These are phyloP conservation scores for Anastrepha obliqua DNA, from an alignment of 1,140 invertebrate genomes.

Conservation along the genomic window DNA sequence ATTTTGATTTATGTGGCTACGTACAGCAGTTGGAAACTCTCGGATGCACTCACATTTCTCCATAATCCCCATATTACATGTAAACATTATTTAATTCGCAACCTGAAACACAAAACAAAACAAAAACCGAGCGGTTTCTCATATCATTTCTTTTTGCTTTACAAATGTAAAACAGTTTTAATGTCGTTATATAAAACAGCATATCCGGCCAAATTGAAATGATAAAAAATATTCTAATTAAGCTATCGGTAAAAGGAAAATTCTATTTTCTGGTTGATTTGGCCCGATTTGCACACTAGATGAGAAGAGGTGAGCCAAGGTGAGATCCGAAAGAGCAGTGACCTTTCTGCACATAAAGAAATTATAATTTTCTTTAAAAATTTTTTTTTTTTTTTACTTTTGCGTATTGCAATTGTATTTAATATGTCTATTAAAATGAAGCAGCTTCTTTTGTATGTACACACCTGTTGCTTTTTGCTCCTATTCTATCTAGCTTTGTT, in stretches of 20 bases:
- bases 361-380: conserved; percentile 19
- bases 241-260: neutral
- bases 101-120: neutral
- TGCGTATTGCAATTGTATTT: conserved; percentile 2
- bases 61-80: neutral
- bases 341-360: neutral
- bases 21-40: neutral
- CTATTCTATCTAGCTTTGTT: neutral
- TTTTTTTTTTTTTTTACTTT: neutral
- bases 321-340: conserved; percentile 5
- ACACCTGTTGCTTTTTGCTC: neutral
- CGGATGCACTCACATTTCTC: neutral
- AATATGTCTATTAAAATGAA: conserved; percentile 28
- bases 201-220: neutral
- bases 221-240: neutral
- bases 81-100: conserved; percentile 9
- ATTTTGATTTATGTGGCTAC: conserved; percentile 36
- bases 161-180: conserved; percentile 28
- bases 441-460: conserved; percentile 36
- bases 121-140: neutral
- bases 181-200: neutral
- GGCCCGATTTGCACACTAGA: neutral
- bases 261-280: conserved; percentile 1
- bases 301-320: neutral
- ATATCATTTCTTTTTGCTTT: conserved; percentile 41